Base-by-base conservation (phyloP, 2,888 invertebrate genomes). In the Desoria tigrina region DNA sequence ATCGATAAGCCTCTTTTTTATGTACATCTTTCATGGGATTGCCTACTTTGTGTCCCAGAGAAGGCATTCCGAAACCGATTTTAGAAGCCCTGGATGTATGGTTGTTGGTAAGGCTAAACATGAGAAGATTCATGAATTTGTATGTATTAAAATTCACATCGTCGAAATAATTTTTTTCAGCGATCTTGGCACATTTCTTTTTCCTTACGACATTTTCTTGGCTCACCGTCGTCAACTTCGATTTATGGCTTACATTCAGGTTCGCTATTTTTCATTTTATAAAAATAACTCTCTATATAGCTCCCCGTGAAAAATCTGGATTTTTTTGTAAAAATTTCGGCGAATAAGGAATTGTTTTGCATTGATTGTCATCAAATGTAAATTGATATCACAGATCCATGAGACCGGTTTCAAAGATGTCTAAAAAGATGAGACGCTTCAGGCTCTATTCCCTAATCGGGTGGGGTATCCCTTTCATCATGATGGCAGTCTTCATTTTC, bases 201-300 rank as follows among this genome's bases (percentile, higher is more conserved):
- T 58, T 69, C 23, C 61, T 72, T 32, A 59, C 67, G 11, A 63
- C 65, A 28, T 72, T 69, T 45, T 54, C 63, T 1, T 72, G 72
- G 72, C 64, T 72, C 32, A 6, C 57, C 4, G 57, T 57, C 18
- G 57, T 57, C 42, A 57, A 57, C n/a, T 57, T 42, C 23, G 72
- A 72, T 26, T 55, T 72, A 2, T 69, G 69, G 61, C 42, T 69
- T 14, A 72, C 69, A 23, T 72, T 72, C 57, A 55, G 68, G 68
- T 71, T 49, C 28, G 23, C 18, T n/a, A n/a, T n/a, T n/a, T 16
- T 55, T 14, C 23, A 51, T 23, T 14, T 26, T n/a, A n/a, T n/a
- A n/a, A n/a, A n/a, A n/a, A n/a, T n/a, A n/a, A n/a, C n/a, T n/a
- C n/a, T n/a, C n/a, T n/a, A n/a, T n/a, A n/a, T n/a, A n/a, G n/a